A percentile compares a stretch with the other conserved stretches of the same genome.
Conservation (phyloP, 2,113 vertebrate genomes). For the Lichenostomus cassidix region DNA sequence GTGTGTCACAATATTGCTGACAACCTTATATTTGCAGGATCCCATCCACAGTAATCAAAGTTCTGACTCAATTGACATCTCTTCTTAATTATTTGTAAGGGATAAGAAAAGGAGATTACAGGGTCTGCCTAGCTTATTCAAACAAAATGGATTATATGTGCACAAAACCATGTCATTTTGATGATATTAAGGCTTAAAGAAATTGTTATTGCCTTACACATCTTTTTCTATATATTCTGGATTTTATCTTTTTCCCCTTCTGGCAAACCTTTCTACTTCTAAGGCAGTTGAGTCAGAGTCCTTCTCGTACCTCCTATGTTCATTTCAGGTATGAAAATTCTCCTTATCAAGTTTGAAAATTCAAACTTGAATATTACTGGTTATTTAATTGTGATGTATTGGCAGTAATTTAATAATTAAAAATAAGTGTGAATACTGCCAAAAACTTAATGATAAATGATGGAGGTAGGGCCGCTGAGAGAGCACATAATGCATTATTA, state of each 20-base stretch:
- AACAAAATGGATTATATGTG: neutral
- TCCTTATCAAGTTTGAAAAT: neutral
- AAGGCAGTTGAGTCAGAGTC: neutral
- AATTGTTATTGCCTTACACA: neutral
- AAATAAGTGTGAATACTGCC: neutral
- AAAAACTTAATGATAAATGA: neutral
- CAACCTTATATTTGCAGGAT: neutral
- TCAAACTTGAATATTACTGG: neutral
- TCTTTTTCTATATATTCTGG: neutral
- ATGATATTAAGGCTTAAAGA: neutral
- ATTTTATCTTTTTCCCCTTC: neutral
- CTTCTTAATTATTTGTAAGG: neutral
- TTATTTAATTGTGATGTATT: neutral
- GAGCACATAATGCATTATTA: neutral
- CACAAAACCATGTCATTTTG: neutral
- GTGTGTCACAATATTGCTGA: neutral
- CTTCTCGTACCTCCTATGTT: neutral
- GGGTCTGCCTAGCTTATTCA: neutral
- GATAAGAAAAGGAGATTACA: neutral
- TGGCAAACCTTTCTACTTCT: neutral
- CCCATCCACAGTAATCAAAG: neutral
- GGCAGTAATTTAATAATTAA: neutral
- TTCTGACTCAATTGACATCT: neutral
- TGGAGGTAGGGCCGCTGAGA: neutral
- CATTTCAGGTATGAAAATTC: neutral